Percentiles rank a stretch among this genome's conserved stretches.
Conservation (phyloP, 2,888 invertebrate genomes). For the Drosophila borealis region DNA sequence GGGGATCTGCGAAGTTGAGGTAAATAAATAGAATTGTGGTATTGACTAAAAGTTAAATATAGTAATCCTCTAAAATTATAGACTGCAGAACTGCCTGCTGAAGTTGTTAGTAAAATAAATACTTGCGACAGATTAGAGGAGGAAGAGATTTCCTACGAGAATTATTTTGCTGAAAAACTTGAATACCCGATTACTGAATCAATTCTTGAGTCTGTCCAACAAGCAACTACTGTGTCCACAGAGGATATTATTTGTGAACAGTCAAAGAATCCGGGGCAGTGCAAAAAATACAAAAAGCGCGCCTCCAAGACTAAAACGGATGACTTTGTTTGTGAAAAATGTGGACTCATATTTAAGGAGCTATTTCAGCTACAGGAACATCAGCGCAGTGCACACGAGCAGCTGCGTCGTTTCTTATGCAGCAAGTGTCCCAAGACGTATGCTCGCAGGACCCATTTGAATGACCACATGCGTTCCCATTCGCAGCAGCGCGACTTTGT, state of each 20-base stretch:
- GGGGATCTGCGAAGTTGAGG: not conserved
- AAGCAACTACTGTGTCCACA: not conserved
- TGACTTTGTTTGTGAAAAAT: conserved; percentile 7
- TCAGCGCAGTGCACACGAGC: not conserved
- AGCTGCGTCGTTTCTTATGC: conserved; percentile 8
- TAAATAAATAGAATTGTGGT: not conserved
- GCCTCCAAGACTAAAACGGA: not conserved
- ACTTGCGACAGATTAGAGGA: not conserved
- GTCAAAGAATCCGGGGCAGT: too few relatives aligned
- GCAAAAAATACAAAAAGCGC: not conserved
- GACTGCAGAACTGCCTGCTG: not conserved
- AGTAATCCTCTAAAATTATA: not conserved
- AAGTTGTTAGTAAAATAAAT: not conserved
- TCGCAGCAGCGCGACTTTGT: conserved; percentile 52
- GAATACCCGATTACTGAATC: not conserved
- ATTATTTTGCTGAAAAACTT: not conserved
- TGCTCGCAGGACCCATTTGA: conserved; percentile 8
- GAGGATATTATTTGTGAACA: not conserved
- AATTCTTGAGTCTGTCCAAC: not conserved
- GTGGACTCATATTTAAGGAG: conserved; percentile 9
- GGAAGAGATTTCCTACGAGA: not conserved
- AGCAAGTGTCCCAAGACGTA: conserved; percentile 10
- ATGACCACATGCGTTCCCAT: conserved; percentile 39
- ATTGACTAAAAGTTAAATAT: not conserved
- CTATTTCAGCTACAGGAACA: conserved; percentile 1